phyloP scores from a whole-genome alignment of 2,113 vertebrate genomes.

The Globicephala melas region DNA sequence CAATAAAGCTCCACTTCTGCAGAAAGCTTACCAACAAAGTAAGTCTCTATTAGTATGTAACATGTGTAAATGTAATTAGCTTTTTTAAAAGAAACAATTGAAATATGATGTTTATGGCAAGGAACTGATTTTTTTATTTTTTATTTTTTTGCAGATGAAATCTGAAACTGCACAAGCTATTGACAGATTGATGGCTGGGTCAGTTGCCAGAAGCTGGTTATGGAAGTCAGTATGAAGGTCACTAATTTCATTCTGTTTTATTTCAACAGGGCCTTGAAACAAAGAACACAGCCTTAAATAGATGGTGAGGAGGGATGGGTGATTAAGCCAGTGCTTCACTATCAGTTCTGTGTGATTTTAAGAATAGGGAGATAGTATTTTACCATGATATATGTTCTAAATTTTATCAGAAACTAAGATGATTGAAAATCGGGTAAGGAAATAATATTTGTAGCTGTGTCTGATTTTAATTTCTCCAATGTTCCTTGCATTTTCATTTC shows the following conservation, averaged over 20 bases:
- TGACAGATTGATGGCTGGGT: constrained; percentile 68
- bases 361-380: constrained; percentile 2
- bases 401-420: constrained; percentile 31
- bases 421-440: not conserved
- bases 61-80: constrained; percentile 59
- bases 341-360: not conserved
- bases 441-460: not conserved
- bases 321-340: constrained; percentile 21
- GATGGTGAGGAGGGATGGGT: constrained; percentile 34
- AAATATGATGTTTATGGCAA: constrained; percentile 41
- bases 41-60: constrained; percentile 62
- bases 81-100: constrained; percentile 55
- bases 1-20: constrained; percentile 44
- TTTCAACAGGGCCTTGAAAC: constrained; percentile 68
- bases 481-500: not conserved
- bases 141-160: constrained; percentile 40
- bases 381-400: not conserved
- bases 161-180: constrained; percentile 47
- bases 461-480: constrained; percentile 9
- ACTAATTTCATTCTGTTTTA: constrained; percentile 74
- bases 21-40: constrained; percentile 66
- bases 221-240: constrained; percentile 65
- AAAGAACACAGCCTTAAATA: constrained; percentile 65
- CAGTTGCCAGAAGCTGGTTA: constrained; percentile 60
- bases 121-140: not conserved